These are phyloP conservation scores for Asteroscopus sphinx DNA, from an alignment of 2,888 invertebrate species.

Conservation along the genomic window DNA sequence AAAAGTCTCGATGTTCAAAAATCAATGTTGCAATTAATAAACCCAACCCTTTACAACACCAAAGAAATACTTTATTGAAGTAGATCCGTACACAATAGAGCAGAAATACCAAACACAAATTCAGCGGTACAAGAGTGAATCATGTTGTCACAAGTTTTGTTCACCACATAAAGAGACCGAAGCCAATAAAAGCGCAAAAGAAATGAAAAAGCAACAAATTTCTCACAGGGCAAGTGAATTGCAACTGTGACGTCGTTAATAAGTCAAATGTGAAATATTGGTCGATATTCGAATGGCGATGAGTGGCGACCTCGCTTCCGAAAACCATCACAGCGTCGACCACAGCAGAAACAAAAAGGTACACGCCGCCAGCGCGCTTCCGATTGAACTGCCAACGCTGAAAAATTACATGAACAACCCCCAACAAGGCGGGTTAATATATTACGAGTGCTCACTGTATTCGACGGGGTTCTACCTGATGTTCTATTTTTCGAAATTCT, in stretches of 20 bases:
- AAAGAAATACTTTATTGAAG: too few relatives aligned
- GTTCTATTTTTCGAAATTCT: conserved; percentile 56
- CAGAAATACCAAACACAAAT: conserved; percentile 30
- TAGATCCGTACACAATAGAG: conserved; percentile 8
- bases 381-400: conserved; percentile 87
- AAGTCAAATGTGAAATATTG: conserved; percentile 83
- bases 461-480: conserved; percentile 43
- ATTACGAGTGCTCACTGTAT: conserved; percentile 69
- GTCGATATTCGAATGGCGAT: conserved; percentile 78
- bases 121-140: conserved; percentile 29
- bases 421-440: conserved; percentile 75
- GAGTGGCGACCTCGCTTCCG: conserved; percentile 85
- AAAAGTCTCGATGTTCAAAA: too few relatives aligned
- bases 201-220: conserved; percentile 39
- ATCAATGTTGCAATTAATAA: too few relatives aligned
- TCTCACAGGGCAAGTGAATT: conserved; percentile 53
- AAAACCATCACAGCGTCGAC: conserved; percentile 81
- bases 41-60: too few relatives aligned
- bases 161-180: conserved; percentile 37
- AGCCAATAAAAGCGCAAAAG: conserved; percentile 45
- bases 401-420: conserved; percentile 83
- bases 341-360: conserved; percentile 84
- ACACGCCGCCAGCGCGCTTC: conserved; percentile 82
- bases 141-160: conserved; percentile 43
- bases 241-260: conserved; percentile 73